Base-by-base conservation (phyloP, 1,140 invertebrate genomes). In the Panonychus citri region DNA sequence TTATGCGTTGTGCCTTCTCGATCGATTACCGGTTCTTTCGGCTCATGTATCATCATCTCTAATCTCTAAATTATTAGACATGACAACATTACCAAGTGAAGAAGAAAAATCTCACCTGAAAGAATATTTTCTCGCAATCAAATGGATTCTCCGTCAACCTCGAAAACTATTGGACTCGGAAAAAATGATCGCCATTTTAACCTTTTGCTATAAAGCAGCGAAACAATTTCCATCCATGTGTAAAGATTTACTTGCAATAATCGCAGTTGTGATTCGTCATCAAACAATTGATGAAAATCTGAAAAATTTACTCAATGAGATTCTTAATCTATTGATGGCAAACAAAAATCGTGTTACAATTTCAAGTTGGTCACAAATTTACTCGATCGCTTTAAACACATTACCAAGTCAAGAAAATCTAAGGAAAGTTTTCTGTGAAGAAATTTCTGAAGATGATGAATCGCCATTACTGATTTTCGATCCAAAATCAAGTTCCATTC, bases 321-420 rank as follows among this genome's bases (percentile, higher is more conserved):
- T 54, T n/a, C 43, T 59, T 4, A 24, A 59, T 12, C 19, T 59
- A 17, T 58, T 19, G 13, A 53, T 34, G n/a, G 49, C 57, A 57
- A 17, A 51, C 15, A 56, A 59, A 56, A 46, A 49, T 12, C 39
- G 57, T 27, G 10, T 59, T 15, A 34, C 43, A 15, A 53, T 56
- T 24, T 51, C 51, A 24, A 59, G 58, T 54, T 57, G 59, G 25
- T 50, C 58, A 4, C 58, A 59, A 42, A 59, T 59, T 24, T 59
- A 59, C 53, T 37, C 49, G 8, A 43, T 59, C 15, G 58, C 58
- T 2, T 39, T 59, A 17, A 27, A 56, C 27, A 59, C 58, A n/a
- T 51, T 59, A n/a, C 19, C 37, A 4, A 49, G 52, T 21, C 43
- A 53, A 43, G 19, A 37, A n/a, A 30, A 50, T 37, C 39, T 59